These are phyloP conservation scores for Crotalus adamanteus DNA, from an alignment of 2,797 vertebrate species.

Conservation along the genomic window DNA sequence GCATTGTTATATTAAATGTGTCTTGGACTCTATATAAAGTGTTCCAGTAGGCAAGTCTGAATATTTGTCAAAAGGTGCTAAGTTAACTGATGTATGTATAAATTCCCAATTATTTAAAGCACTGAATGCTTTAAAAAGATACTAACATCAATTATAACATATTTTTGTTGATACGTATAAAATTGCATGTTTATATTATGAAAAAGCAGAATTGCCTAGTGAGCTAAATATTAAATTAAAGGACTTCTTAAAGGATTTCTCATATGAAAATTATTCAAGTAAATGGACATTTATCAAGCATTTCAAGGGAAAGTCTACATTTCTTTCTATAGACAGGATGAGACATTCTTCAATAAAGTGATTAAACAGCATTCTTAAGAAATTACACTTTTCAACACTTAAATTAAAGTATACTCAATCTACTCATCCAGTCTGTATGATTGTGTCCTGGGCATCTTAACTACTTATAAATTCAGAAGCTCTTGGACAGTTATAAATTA, in stretches of 20 bases:
- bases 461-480: not conserved
- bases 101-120: not conserved
- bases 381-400: constrained; percentile 1
- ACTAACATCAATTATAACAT: not conserved
- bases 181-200: constrained; percentile 1
- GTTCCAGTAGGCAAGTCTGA: not conserved
- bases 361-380: constrained; percentile 36
- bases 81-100: not conserved
- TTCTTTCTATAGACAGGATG: constrained; percentile 9
- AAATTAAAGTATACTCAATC: not conserved
- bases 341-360: constrained; percentile 20
- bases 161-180: not conserved
- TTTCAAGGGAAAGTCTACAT: constrained; percentile 10
- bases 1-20: not conserved
- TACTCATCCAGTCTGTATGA: constrained; percentile 34
- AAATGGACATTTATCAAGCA: not conserved
- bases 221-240: rapidly evolving
- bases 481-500: not conserved
- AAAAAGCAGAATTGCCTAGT: not conserved
- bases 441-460: constrained; percentile 20
- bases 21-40: not conserved
- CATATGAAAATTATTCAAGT: not conserved
- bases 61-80: not conserved
- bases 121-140: not conserved
- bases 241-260: constrained; percentile 28